Conservation (phyloP, 2,888 invertebrate species). For the Abscondita cerata region DNA sequence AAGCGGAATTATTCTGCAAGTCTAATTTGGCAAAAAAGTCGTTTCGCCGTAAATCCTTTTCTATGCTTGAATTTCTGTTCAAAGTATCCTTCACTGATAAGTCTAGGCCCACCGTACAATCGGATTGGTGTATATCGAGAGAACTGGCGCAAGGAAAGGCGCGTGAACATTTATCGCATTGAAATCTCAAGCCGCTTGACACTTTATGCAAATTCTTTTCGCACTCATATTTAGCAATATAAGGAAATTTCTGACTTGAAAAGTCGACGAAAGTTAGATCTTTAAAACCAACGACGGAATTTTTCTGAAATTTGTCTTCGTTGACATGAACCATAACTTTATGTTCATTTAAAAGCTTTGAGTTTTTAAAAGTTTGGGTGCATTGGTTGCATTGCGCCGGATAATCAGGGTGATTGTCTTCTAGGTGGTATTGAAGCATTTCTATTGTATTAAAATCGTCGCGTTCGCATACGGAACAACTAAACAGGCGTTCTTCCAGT, state of each 20-base stretch:
- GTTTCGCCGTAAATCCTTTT: constrained; percentile 71
- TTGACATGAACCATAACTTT: constrained; percentile 67
- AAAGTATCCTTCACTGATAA: constrained; percentile 44
- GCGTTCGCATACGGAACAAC: constrained; percentile 70
- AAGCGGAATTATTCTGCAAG: constrained; percentile 72
- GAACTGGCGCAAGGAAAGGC: constrained; percentile 76
- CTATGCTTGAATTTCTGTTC: constrained; percentile 52
- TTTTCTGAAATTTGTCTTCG: constrained; percentile 50
- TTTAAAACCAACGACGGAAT: constrained; percentile 70
- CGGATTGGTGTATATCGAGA: constrained; percentile 70
- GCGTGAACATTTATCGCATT: constrained; percentile 73
- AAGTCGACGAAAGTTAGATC: constrained; percentile 82
- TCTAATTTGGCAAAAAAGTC: constrained; percentile 85
- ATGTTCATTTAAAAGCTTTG: constrained; percentile 75
- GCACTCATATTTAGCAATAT: constrained; percentile 76
- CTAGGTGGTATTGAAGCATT: constrained; percentile 70
- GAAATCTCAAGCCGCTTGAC: constrained; percentile 64
- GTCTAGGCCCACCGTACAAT: constrained; percentile 58
- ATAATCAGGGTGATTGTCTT: constrained; percentile 70
- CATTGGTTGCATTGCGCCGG: constrained; percentile 75
- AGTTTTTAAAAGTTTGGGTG: constrained; percentile 75
- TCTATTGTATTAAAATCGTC: constrained; percentile 66
- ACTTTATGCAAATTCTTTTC: constrained; percentile 72
- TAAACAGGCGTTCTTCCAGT: constrained; percentile 47
- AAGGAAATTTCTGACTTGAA: constrained; percentile 78